phyloP scores from a whole-genome alignment of 2,113 vertebrate species.

The Formicarius rufipectus region DNA sequence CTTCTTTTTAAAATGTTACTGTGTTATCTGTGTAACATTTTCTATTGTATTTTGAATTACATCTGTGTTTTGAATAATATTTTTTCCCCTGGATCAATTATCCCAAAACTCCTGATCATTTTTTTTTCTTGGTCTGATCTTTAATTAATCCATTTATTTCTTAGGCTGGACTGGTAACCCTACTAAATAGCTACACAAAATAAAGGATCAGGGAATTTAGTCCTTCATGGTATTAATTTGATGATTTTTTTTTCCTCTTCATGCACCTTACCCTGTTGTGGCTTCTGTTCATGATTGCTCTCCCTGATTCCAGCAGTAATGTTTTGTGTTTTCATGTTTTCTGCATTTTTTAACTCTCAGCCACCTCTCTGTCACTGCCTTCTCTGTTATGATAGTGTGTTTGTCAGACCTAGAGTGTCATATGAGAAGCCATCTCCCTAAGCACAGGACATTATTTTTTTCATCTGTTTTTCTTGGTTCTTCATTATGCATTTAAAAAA shows the following conservation, averaged over 20 bases:
- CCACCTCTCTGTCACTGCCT: background rate
- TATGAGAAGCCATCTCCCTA: background rate
- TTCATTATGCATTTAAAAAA: background rate
- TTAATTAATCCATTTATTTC: background rate
- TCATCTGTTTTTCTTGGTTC: background rate
- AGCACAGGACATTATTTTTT: background rate
- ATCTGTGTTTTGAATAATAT: background rate
- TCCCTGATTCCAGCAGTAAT: background rate
- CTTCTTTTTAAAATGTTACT: background rate
- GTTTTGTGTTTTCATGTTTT: background rate
- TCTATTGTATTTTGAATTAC: background rate
- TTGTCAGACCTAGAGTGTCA: background rate
- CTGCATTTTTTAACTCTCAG: background rate
- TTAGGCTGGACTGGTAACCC: background rate
- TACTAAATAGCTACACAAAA: background rate
- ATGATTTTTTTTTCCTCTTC: background rate
- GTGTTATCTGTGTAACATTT: background rate
- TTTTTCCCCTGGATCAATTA: background rate
- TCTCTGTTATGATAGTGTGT: background rate
- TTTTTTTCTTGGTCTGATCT: background rate
- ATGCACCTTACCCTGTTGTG: background rate
- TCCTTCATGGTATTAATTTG: background rate
- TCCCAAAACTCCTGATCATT: background rate
- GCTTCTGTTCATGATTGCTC: background rate
- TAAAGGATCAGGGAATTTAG: background rate